Conservation (phyloP, 2,113 vertebrate genomes). For the Hippocampus barbouri region DNA sequence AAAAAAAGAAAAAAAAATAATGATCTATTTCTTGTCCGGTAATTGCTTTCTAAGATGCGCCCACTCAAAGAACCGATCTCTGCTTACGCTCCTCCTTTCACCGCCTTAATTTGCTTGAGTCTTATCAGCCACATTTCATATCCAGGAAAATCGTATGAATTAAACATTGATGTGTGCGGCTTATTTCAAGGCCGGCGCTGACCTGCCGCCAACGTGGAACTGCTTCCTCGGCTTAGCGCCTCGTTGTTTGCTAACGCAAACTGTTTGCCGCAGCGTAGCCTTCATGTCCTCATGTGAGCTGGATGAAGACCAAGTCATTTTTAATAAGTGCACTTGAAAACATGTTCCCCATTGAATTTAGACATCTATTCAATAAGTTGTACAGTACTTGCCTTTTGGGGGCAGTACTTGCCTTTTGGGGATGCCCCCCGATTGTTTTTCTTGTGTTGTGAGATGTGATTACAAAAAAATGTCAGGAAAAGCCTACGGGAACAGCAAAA, state of each 20-base stretch:
- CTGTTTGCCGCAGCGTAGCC: not conserved
- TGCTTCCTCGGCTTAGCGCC: not conserved
- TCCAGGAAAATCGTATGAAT: constrained; percentile 73
- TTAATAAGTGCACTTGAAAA: not conserved
- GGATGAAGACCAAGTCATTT: not conserved
- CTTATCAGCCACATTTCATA: constrained; percentile 74
- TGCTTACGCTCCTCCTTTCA: constrained; percentile 68
- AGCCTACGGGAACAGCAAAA: not conserved
- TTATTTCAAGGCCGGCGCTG: constrained; percentile 60
- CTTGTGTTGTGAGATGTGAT: no score
- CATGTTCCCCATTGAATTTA: no score
- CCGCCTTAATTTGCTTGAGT: constrained; percentile 70
- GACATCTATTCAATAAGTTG: no score
- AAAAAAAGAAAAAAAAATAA: constrained; percentile 77
- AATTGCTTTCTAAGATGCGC: constrained; percentile 81
- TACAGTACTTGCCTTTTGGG: no score
- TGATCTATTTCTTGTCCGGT: constrained; percentile 80
- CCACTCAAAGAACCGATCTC: constrained; percentile 68
- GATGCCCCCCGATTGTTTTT: no score
- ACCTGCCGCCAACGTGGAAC: constrained; percentile 23
- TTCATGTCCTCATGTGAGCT: no score
- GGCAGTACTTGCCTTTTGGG: no score
- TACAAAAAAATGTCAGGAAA: not conserved
- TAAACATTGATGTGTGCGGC: constrained; percentile 63
- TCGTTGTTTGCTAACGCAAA: not conserved